Base-by-base conservation (phyloP, 2,888 invertebrate species). In the Cyaniris semiargus region DNA sequence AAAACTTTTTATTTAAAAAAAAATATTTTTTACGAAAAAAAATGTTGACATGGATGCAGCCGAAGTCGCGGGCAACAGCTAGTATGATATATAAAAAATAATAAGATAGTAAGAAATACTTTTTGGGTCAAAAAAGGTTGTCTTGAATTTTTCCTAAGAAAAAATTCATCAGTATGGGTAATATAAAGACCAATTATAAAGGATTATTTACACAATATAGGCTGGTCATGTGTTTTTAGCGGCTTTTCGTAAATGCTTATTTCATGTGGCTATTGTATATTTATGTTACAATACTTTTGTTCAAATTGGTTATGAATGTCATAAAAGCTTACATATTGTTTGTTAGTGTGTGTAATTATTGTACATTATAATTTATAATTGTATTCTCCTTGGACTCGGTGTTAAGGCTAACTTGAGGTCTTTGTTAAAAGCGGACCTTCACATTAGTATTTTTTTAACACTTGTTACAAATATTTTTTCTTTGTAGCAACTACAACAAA, bases 401-500 rank as follows among this genome's bases (percentile, higher is more conserved):
- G 60, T 60, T 21, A 60, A 60, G 66, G 66, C 21, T 58, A 21
- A 15, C 21, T 58, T 58, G 58, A 21, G 53, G 21, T 21, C 6
- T 21, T 58, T 58, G 58, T 58, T 58, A 15, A 53, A 53, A 53
- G 53, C 1, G 18, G 53, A 18, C 53, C 15, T 53, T 53, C 53
- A 53, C 53, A 18, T 53, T 18, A 18, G 5, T 53, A 15, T 53
- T 15, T 53, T 18, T 53, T 5, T 18, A 53, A 53, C 1, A 53
- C 5, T 66, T 66, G 18, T 66, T 27, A 31, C 2, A 66, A 5
- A 15, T 66, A 18, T 13, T 15, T 18, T 31, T 66, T 66, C 4
- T 23, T 48, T 48, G 18, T 53, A 74, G 48, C 74, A 74, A 23
- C 48, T 74, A 48, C 74, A 74, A 74, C 74, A 74, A 74, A 48